Percentiles rank a stretch among this genome's conserved stretches.
Evolutionary conservation across 2,888 invertebrate species (phyloP).

Genomic region (Leucania comma): DNA sequence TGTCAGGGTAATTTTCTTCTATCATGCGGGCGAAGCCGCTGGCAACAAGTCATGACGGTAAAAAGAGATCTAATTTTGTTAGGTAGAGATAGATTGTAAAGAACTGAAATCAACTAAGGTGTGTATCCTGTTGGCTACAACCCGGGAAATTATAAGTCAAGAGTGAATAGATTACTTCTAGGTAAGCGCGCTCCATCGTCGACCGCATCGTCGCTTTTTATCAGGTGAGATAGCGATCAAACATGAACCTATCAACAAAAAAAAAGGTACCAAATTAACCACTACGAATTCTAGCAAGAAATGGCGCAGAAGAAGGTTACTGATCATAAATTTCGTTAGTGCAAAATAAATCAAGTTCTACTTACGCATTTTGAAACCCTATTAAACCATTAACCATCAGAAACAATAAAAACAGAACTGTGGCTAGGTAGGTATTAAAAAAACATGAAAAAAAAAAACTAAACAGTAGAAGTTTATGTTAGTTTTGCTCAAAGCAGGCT

Average conservation of each 20-base stretch:
- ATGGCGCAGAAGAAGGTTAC: not conserved
- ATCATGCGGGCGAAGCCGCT: no score
- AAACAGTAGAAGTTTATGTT: slow-evolving; percentile 85
- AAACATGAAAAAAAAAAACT: slow-evolving; percentile 63
- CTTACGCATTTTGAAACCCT: slow-evolving; percentile 15
- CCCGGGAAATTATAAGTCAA: no score
- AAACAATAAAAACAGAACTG: slow-evolving; percentile 21
- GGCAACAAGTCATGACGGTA: not conserved
- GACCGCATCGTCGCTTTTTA: no score
- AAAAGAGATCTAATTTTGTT: not conserved
- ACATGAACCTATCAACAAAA: no score
- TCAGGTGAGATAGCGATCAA: no score
- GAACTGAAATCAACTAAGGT: not conserved
- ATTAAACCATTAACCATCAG: slow-evolving; percentile 39
- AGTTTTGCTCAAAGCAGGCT: slow-evolving; percentile 85
- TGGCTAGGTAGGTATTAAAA: slow-evolving; percentile 29
- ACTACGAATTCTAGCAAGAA: not conserved
- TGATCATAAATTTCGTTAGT: slow-evolving; percentile 7
- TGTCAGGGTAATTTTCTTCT: no score
- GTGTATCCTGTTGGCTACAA: no score
- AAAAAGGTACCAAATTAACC: not conserved
- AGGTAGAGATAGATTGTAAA: not conserved
- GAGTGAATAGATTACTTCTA: no score
- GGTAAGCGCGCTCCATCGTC: no score
- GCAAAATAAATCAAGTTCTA: slow-evolving; percentile 18